Conservation (phyloP, 2,888 invertebrate species). For the Phortica magna region DNA sequence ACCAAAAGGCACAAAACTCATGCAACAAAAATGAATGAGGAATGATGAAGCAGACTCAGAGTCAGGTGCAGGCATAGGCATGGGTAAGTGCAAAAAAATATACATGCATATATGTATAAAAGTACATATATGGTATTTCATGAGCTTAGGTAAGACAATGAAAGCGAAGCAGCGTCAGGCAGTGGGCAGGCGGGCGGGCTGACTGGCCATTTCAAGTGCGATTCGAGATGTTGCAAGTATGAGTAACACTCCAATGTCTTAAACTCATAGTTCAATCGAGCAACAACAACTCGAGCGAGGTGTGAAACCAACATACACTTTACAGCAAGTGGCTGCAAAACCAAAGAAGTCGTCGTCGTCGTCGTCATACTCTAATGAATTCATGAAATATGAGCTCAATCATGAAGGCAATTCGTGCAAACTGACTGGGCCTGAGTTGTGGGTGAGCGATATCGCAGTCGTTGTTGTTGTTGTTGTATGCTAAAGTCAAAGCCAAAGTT, state of each 20-base stretch:
- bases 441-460: not conserved
- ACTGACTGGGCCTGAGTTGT: not conserved
- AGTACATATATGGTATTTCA: too few relatives aligned
- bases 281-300: not conserved
- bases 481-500: too few relatives aligned
- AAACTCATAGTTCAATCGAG: not conserved
- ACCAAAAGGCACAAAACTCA: conserved; percentile 34
- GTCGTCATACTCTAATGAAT: conserved; percentile 10
- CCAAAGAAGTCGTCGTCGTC: not conserved
- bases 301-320: not conserved
- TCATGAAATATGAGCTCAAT: conserved; percentile 29
- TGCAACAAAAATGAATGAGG: not conserved
- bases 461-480: too few relatives aligned
- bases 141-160: not conserved
- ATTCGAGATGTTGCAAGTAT: conserved; percentile 4
- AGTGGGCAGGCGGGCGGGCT: not conserved
- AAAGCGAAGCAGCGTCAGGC: not conserved
- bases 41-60: not conserved
- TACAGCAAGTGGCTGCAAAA: not conserved
- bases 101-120: too few relatives aligned
- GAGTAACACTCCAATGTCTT: conserved; percentile 1
- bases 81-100: too few relatives aligned
- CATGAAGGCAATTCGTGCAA: not conserved
- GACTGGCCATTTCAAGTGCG: not conserved
- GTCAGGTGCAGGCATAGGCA: not conserved